These are phyloP conservation scores for Tringa solitaria DNA, from an alignment of 2,113 vertebrate species.

Conservation along the genomic window DNA sequence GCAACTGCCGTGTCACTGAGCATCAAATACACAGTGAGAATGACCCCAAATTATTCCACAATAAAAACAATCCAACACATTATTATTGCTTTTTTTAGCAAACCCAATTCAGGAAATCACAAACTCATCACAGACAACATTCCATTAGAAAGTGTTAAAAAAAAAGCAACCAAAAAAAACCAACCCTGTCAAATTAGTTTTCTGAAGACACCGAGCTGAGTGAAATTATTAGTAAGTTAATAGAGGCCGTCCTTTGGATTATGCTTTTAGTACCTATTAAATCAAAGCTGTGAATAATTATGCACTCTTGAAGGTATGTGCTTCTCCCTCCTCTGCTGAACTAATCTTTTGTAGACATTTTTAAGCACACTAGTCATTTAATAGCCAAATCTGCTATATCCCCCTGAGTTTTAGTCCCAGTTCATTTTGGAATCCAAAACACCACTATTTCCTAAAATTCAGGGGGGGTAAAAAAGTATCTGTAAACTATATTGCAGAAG, in stretches of 20 bases:
- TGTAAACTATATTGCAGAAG: background rate
- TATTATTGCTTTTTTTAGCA: background rate
- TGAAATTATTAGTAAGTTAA: constrained; percentile 48
- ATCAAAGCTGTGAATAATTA: constrained; percentile 32
- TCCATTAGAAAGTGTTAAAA: background rate
- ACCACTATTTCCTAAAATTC: background rate
- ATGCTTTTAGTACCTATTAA: constrained; percentile 29
- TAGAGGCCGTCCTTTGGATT: constrained; percentile 5
- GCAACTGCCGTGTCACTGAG: background rate
- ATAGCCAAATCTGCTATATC: background rate
- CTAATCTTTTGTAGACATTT: background rate
- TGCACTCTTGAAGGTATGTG: background rate
- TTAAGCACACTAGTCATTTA: background rate
- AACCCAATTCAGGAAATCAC: background rate
- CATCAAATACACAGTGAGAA: accelerated
- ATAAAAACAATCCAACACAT: background rate
- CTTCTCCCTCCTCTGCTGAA: background rate
- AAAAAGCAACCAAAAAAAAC: background rate
- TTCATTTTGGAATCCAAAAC: background rate
- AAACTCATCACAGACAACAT: background rate
- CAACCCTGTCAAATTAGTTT: constrained; percentile 14
- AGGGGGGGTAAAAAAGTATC: accelerated
- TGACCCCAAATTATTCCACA: background rate
- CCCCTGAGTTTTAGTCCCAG: background rate
- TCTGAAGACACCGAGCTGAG: background rate